Percentiles rank a stretch among this genome's conserved stretches.
phyloP scores from a whole-genome alignment of 2,888 invertebrate species.

The Apamea crenata region DNA sequence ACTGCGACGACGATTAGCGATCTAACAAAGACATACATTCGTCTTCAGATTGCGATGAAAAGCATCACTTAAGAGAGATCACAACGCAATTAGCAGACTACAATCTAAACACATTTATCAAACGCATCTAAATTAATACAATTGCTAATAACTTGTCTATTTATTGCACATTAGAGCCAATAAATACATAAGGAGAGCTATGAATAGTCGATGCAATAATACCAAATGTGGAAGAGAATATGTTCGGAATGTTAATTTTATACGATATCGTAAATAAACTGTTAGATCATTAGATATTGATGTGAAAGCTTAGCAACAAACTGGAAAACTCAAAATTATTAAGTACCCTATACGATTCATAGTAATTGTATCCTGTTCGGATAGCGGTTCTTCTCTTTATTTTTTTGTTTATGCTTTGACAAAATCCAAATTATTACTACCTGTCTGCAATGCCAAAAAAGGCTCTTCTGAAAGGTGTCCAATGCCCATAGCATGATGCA shows the following conservation, averaged over 20 bases:
- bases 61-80: slow-evolving; percentile 22
- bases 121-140: slow-evolving; percentile 30
- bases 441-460: not conserved
- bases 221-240: slow-evolving; percentile 12
- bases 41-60: slow-evolving; percentile 35
- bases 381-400: not conserved
- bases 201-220: slow-evolving; percentile 8
- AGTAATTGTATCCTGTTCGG: not conserved
- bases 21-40: slow-evolving; percentile 31
- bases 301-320: slow-evolving; percentile 3
- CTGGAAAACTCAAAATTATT: not conserved
- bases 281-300: not conserved
- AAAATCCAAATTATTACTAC: not conserved
- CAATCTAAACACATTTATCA: slow-evolving; percentile 31
- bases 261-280: slow-evolving; percentile 6
- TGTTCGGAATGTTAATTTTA: slow-evolving; percentile 16
- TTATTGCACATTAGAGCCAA: slow-evolving; percentile 21
- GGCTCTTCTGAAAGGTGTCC: not conserved
- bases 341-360: too few species aligned
- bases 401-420: not conserved
- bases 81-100: slow-evolving; percentile 8
- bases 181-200: slow-evolving; percentile 21
- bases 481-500: not conserved
- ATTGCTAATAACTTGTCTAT: slow-evolving; percentile 12
- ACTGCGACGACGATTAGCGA: not conserved